phyloP scores from a whole-genome alignment of 2,113 vertebrate genomes.

The Tupaia tana region DNA sequence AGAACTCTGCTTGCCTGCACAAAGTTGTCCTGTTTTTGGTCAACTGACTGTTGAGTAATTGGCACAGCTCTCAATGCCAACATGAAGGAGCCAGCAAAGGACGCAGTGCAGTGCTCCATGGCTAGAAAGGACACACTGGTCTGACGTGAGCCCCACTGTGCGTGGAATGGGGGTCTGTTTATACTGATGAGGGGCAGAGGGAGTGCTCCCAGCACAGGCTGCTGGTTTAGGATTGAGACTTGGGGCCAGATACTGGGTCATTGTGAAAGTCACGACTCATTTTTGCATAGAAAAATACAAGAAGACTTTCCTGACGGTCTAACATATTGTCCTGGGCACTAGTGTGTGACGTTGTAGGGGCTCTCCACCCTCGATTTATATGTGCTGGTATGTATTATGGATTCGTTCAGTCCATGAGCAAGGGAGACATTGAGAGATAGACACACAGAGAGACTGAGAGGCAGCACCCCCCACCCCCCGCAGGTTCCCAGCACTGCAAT shows the following conservation, averaged over 20 bases:
- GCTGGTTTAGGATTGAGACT: not conserved
- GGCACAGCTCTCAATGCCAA: conserved; percentile 73
- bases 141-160: not conserved
- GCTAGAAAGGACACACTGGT: not conserved
- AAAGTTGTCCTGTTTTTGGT: conserved; percentile 82
- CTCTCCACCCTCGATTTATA: not conserved
- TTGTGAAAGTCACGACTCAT: too few relatives aligned
- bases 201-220: not conserved
- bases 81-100: conserved; percentile 37
- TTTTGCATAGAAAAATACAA: too few relatives aligned
- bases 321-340: not conserved
- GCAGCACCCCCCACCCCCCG: too few relatives aligned
- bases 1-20: conserved; percentile 59
- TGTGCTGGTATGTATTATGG: too few relatives aligned
- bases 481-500: too few relatives aligned
- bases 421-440: too few relatives aligned
- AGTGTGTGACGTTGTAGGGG: not conserved
- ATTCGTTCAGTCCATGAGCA: too few relatives aligned
- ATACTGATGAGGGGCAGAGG: not conserved
- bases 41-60: conserved; percentile 83
- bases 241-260: not conserved
- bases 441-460: too few relatives aligned
- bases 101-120: not conserved
- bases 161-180: not conserved
- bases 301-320: too few relatives aligned